A percentile compares a stretch with the other conserved stretches of the same genome.
Evolutionary conservation across 2,113 vertebrate species (phyloP).

Genomic region (Apistogramma diplotaenia): DNA sequence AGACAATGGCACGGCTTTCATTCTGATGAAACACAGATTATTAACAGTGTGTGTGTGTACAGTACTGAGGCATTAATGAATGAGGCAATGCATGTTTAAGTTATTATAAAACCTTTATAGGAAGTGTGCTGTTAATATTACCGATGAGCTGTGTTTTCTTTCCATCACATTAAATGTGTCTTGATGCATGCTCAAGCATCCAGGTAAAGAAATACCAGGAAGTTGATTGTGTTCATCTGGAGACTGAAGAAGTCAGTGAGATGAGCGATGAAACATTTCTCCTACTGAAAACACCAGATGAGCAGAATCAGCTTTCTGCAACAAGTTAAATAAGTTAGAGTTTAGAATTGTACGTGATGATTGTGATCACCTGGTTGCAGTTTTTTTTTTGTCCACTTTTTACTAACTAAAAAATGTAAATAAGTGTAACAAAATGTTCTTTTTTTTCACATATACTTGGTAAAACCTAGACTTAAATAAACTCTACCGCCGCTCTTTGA

Average conservation of each 20-base stretch:
- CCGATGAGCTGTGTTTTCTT: background rate
- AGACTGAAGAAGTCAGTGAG: background rate
- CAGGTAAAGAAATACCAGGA: background rate
- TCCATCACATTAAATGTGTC: background rate
- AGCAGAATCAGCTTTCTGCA: too few species aligned
- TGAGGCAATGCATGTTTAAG: constrained; percentile 12
- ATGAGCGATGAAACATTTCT: background rate
- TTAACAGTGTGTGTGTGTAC: constrained; percentile 28
- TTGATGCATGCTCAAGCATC: background rate
- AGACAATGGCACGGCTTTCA: constrained; percentile 38
- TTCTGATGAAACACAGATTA: constrained; percentile 27
- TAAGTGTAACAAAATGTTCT: too few species aligned
- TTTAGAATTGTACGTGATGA: background rate
- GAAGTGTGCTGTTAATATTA: background rate
- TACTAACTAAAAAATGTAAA: too few species aligned
- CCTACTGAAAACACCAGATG: background rate
- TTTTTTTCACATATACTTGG: background rate
- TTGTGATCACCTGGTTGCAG: background rate
- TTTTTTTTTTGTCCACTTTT: background rate
- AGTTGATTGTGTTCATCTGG: background rate
- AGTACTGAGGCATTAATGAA: constrained; percentile 22
- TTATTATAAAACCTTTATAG: background rate
- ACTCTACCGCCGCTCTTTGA: background rate
- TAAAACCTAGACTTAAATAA: background rate
- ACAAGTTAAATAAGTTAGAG: background rate